Evolutionary conservation across 2,888 invertebrate species (phyloP).

Genomic region (Mythimna loreyi): DNA sequence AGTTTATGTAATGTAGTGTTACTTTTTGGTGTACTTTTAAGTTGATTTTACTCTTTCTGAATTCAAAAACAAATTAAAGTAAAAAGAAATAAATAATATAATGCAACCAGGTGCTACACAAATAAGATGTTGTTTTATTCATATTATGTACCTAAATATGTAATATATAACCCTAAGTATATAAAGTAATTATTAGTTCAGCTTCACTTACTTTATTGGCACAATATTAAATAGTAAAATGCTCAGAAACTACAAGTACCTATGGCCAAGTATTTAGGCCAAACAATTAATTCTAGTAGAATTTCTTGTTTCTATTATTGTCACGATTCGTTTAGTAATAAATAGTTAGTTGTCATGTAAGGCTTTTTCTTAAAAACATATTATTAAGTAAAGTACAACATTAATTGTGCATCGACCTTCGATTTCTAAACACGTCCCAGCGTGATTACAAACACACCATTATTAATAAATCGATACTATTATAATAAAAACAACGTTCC

Average conservation of each 20-base stretch:
- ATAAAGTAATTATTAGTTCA: not conserved
- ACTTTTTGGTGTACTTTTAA: no score
- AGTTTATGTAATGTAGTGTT: no score
- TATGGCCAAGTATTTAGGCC: constrained; percentile 10
- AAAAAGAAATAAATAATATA: no score
- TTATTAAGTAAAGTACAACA: constrained; percentile 42
- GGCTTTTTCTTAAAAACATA: constrained; percentile 29
- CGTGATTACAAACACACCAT: constrained; percentile 25
- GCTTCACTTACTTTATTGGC: not conserved
- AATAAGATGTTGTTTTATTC: no score
- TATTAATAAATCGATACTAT: constrained; percentile 49
- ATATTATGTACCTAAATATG: no score
- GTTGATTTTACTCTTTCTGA: no score
- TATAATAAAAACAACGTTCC: constrained; percentile 50
- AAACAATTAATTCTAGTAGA: constrained; percentile 29
- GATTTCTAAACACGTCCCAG: constrained; percentile 40
- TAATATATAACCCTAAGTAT: no score
- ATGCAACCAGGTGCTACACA: no score
- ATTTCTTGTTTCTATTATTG: constrained; percentile 32
- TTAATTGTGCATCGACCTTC: constrained; percentile 45
- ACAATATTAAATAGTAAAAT: constrained; percentile 2
- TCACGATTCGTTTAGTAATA: constrained; percentile 32
- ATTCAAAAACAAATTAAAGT: no score
- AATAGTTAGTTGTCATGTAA: constrained; percentile 28
- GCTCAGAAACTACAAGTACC: constrained; percentile 2